A percentile compares a stretch with the other conserved stretches of the same genome.
phyloP scores from a whole-genome alignment of 1,140 invertebrate genomes.

The Pararge aegeria region DNA sequence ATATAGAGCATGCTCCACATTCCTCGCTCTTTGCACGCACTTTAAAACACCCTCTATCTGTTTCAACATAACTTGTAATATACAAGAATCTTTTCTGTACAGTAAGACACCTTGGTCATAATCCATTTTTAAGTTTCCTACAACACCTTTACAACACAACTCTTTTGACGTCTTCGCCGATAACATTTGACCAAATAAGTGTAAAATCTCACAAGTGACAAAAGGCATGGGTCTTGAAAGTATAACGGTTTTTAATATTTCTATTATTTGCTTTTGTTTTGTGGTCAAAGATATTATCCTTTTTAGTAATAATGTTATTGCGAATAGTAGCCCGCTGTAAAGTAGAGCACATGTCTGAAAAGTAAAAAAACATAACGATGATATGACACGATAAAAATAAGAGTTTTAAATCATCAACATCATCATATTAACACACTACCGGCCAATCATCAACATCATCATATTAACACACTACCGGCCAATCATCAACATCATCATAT shows the following conservation, averaged over 20 bases:
- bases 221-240: constrained; percentile 43
- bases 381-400: too few species aligned
- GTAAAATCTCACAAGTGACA: constrained; percentile 36
- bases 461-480: too few species aligned
- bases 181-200: constrained; percentile 5
- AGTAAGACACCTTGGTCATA: constrained; percentile 57
- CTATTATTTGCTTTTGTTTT: constrained; percentile 17
- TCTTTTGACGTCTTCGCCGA: not conserved
- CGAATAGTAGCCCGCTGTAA: constrained; percentile 53
- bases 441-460: too few species aligned
- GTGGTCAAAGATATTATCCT: not conserved
- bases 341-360: constrained; percentile 55
- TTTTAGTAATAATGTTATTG: constrained; percentile 36
- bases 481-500: too few species aligned
- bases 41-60: constrained; percentile 50
- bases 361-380: too few species aligned
- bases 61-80: constrained; percentile 54
- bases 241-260: constrained; percentile 40
- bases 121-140: constrained; percentile 54
- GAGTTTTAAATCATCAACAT: too few species aligned
- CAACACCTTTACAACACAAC: constrained; percentile 33
- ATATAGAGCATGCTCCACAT: constrained; percentile 24
- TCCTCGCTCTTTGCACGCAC: constrained; percentile 45
- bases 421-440: too few species aligned
- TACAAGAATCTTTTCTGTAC: constrained; percentile 62